A percentile compares a stretch with the other conserved stretches of the same genome.
phyloP scores from a whole-genome alignment of 2,797 vertebrate species.

The Gephyroberyx darwinii region DNA sequence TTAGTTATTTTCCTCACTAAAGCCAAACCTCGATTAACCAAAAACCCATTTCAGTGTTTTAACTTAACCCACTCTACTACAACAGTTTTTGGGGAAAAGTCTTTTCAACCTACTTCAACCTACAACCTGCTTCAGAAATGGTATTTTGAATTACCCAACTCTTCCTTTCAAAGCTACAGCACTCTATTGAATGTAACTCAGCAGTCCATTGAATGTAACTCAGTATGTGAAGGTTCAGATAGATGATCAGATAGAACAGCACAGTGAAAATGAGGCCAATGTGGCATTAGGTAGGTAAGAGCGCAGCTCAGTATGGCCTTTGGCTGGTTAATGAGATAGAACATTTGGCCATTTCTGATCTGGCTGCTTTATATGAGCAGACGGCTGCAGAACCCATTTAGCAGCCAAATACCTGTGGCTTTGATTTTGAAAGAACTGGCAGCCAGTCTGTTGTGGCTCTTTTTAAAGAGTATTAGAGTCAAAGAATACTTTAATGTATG shows the following conservation, averaged over 20 bases:
- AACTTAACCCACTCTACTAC: neutral
- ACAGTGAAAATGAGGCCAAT: constrained; percentile 10
- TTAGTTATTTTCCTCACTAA: neutral
- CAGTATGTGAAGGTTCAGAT: too few relatives aligned
- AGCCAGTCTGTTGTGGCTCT: constrained; percentile 27
- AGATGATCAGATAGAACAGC: constrained; percentile 11
- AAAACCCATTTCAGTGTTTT: neutral
- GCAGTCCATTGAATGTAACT: neutral
- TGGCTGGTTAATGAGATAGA: constrained; percentile 69
- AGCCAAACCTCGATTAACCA: neutral
- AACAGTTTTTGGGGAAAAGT: neutral
- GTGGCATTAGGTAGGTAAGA: constrained; percentile 44
- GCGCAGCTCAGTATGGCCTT: constrained; percentile 57
- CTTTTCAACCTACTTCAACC: too few relatives aligned
- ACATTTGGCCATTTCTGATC: constrained; percentile 68
- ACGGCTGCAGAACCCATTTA: constrained; percentile 64
- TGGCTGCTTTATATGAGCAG: constrained; percentile 64
- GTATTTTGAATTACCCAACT: neutral
- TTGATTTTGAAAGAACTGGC: constrained; percentile 58
- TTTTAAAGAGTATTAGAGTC: constrained; percentile 5
- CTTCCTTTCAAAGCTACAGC: too few relatives aligned
- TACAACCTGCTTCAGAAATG: too few relatives aligned
- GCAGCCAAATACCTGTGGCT: constrained; percentile 70
- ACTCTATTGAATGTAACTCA: neutral
- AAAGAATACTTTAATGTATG: constrained; percentile 2